A percentile compares a stretch with the other conserved stretches of the same genome.
These are phyloP conservation scores for Eulacestoma nigropectus DNA, from an alignment of 2,113 vertebrate genomes.

Conservation along the genomic window DNA sequence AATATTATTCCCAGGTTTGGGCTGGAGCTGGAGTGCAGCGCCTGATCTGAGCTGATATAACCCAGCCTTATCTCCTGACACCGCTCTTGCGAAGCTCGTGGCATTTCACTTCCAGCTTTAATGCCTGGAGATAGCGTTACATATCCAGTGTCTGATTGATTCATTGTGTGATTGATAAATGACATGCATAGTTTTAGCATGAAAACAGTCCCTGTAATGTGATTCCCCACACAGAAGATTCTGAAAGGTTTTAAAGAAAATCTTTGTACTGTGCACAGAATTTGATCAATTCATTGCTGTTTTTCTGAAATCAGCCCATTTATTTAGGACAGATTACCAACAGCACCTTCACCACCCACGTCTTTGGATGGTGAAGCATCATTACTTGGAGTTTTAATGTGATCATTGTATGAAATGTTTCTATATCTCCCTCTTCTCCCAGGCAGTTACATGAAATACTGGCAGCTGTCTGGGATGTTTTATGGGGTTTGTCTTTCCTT, in stretches of 20 bases:
- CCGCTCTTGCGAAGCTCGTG: not conserved
- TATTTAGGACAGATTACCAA: not conserved
- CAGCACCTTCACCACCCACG: not conserved
- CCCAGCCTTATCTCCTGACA: conserved; percentile 19
- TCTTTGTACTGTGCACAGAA: not conserved
- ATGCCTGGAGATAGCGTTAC: not conserved
- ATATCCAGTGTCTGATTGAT: conserved; percentile 18
- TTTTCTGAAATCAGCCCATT: not conserved
- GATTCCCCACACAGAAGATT: not conserved
- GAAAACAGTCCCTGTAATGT: conserved; percentile 14
- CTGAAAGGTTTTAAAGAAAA: not conserved
- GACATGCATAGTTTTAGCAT: conserved; percentile 23
- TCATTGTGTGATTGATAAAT: conserved; percentile 52
- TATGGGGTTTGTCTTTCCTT: not conserved
- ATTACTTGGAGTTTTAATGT: not conserved
- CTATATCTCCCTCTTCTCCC: not conserved
- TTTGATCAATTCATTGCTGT: not conserved
- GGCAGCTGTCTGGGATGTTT: not conserved
- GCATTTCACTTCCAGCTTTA: not conserved
- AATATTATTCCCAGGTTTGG: not conserved
- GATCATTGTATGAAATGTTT: not conserved
- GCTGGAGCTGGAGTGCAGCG: not conserved
- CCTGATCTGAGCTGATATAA: not conserved
- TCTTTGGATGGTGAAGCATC: not conserved
- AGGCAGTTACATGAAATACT: not conserved